Evolutionary conservation across 2,113 vertebrate genomes (phyloP).

Genomic region (Saguinus imperator): DNA sequence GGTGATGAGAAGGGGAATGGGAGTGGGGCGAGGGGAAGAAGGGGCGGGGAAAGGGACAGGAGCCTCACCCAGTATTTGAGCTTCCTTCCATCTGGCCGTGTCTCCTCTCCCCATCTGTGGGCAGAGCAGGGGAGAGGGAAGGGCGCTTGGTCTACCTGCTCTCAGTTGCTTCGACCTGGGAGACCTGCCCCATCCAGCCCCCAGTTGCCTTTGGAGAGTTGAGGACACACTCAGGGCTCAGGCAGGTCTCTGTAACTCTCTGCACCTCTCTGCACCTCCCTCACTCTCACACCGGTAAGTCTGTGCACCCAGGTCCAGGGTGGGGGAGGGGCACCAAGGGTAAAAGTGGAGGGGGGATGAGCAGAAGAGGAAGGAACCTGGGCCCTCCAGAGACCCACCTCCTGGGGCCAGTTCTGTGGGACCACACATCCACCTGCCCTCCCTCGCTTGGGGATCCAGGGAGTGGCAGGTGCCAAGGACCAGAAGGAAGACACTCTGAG

Average conservation of each 20-base stretch:
- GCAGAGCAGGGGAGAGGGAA: fast-evolving
- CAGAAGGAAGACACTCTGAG: not conserved
- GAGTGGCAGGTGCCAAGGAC: not conserved
- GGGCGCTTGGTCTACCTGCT: not conserved
- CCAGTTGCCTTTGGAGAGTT: not conserved
- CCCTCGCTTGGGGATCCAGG: not conserved
- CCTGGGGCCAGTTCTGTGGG: not conserved
- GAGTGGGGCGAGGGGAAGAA: not conserved
- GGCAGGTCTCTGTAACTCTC: not conserved
- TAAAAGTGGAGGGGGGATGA: not conserved
- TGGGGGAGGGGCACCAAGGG: not conserved
- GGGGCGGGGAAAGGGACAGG: fast-evolving
- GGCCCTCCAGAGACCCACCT: not conserved
- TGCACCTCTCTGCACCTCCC: not conserved
- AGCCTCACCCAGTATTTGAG: slow-evolving; percentile 95
- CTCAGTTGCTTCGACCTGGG: fast-evolving
- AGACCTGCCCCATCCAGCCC: not conserved
- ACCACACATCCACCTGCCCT: not conserved
- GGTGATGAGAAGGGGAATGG: not conserved
- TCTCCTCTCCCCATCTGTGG: slow-evolving; percentile 94
- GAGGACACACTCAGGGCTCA: not conserved
- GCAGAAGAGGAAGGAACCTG: not conserved
- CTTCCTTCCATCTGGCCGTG: slow-evolving; percentile 84
- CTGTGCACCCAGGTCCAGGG: fast-evolving
- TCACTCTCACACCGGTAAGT: not conserved